These are phyloP conservation scores for Agrypnia vestita DNA, from an alignment of 1,140 invertebrate genomes.

Conservation along the genomic window DNA sequence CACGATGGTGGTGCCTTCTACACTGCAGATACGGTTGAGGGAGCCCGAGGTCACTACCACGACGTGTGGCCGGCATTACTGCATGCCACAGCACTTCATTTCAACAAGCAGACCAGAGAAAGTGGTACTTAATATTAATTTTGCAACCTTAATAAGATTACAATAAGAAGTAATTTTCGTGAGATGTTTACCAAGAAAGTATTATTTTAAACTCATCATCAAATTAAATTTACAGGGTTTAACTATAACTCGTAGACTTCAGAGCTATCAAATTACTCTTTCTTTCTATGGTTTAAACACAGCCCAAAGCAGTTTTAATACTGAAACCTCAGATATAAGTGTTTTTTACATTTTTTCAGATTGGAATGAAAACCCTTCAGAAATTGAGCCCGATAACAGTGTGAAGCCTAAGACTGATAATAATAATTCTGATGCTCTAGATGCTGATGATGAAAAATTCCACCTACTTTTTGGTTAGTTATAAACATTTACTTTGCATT, in stretches of 20 bases:
- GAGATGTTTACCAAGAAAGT: neutral
- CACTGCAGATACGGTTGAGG: conserved; percentile 95
- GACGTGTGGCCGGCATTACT: conserved; percentile 96
- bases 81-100: conserved; percentile 90
- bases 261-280: neutral
- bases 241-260: too few relatives aligned
- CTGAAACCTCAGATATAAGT: too few relatives aligned
- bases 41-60: conserved; percentile 91
- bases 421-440: conserved; percentile 72
- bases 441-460: conserved; percentile 77
- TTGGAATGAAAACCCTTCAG: conserved; percentile 55
- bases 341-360: neutral
- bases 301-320: too few relatives aligned
- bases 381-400: conserved; percentile 61
- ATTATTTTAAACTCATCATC: neutral
- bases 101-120: conserved; percentile 62
- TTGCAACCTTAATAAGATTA: too few relatives aligned
- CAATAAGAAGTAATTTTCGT: too few relatives aligned
- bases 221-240: too few relatives aligned
- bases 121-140: conserved; percentile 7
- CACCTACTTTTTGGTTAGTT: conserved; percentile 90
- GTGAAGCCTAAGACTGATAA: conserved; percentile 69
- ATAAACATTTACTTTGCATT: too few relatives aligned
- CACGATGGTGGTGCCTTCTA: conserved; percentile 98
- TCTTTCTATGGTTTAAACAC: too few relatives aligned